A percentile compares a stretch with the other conserved stretches of the same genome.
Conservation (phyloP, 2,888 invertebrate genomes). For the Leptopilina drosophilae region DNA sequence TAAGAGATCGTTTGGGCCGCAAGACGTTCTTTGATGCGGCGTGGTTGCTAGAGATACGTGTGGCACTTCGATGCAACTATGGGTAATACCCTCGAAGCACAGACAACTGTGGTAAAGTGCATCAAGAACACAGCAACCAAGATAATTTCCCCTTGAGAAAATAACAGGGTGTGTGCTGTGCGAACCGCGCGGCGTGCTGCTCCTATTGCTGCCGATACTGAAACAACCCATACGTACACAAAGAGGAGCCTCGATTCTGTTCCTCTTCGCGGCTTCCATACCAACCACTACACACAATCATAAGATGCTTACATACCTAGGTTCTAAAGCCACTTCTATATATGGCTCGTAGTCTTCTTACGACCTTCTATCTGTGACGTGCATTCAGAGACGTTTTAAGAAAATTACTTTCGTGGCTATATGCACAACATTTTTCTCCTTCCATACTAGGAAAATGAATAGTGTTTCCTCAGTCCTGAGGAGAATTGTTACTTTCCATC, state of each 20-base stretch:
- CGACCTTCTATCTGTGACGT: conserved; percentile 39
- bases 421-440: conserved; percentile 4
- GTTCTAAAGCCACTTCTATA: conserved; percentile 42
- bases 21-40: conserved; percentile 75
- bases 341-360: conserved; percentile 38
- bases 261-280: conserved; percentile 26
- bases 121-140: conserved; percentile 57
- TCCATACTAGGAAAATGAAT: neutral
- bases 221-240: conserved; percentile 32
- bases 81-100: conserved; percentile 57
- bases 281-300: conserved; percentile 32
- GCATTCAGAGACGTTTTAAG: conserved; percentile 36
- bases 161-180: conserved; percentile 67
- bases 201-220: conserved; percentile 34
- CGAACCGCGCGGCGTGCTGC: conserved; percentile 52
- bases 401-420: conserved; percentile 18
- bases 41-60: conserved; percentile 75
- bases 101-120: conserved; percentile 58
- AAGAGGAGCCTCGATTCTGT: neutral
- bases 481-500: neutral
- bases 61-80: conserved; percentile 71
- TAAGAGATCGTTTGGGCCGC: conserved; percentile 65
- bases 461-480: neutral
- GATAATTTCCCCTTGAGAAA: conserved; percentile 68
- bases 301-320: conserved; percentile 40